Conservation (phyloP, 2,888 invertebrate genomes). For the Scrobipalpa costella region DNA sequence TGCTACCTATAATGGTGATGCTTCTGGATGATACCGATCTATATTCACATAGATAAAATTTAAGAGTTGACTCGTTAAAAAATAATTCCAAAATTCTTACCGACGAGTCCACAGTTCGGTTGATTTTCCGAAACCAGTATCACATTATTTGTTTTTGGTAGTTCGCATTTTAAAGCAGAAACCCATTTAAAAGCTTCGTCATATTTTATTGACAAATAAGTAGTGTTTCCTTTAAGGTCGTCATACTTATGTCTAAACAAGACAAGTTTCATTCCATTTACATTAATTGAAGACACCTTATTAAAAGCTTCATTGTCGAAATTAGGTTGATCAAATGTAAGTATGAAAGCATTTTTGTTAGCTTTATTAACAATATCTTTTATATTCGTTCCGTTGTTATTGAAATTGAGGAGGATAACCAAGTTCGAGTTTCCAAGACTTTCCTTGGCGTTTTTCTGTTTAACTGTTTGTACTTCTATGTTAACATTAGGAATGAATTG, state of each 20-base stretch:
- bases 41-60: too few relatives aligned
- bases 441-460: conserved; percentile 18
- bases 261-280: conserved; percentile 46
- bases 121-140: conserved; percentile 53
- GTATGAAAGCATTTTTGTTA: conserved; percentile 45
- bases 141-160: conserved; percentile 47
- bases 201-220: conserved; percentile 46
- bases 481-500: conserved; percentile 33
- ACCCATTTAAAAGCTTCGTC: conserved; percentile 55
- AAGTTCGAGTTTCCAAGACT: not conserved
- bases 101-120: conserved; percentile 52
- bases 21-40: too few relatives aligned
- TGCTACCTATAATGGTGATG: too few relatives aligned
- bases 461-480: conserved; percentile 28
- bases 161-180: conserved; percentile 44
- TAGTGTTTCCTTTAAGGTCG: conserved; percentile 35
- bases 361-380: conserved; percentile 39
- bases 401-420: not conserved
- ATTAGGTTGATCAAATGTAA: conserved; percentile 45
- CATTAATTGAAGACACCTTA: conserved; percentile 49
- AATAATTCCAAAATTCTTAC: conserved; percentile 41
- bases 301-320: conserved; percentile 43
- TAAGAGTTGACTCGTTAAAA: too few relatives aligned
- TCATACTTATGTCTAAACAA: conserved; percentile 40
- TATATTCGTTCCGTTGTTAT: conserved; percentile 38